Evolutionary conservation across 1,140 invertebrate genomes (phyloP).

Genomic region (Neodiprion virginianus): DNA sequence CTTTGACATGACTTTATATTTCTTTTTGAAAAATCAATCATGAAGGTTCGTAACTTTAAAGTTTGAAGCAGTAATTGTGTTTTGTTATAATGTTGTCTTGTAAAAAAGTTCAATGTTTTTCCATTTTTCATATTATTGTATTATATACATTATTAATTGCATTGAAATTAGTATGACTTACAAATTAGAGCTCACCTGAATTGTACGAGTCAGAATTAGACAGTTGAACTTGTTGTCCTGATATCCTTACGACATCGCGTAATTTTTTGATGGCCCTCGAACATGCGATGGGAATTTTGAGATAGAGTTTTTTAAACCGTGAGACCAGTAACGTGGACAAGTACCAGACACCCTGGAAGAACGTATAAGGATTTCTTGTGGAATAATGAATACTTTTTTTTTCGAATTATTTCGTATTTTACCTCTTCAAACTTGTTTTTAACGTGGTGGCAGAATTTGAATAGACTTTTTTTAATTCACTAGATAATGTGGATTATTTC

Average conservation of each 20-base stretch:
- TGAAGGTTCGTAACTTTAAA: too few species aligned
- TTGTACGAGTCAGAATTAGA: not conserved
- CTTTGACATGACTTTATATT: too few species aligned
- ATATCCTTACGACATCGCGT: not conserved
- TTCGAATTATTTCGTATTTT: too few species aligned
- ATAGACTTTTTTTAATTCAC: too few species aligned
- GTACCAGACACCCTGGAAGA: not conserved
- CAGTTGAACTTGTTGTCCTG: not conserved
- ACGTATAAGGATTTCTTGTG: too few species aligned
- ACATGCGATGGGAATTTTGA: slow-evolving; percentile 31
- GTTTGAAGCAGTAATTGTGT: too few species aligned
- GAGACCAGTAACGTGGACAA: slow-evolving; percentile 35
- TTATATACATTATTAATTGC: not conserved
- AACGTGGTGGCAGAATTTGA: too few species aligned
- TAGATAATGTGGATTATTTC: too few species aligned
- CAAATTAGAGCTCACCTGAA: not conserved
- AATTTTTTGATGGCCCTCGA: slow-evolving; percentile 26
- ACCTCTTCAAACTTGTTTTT: too few species aligned
- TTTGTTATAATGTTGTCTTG: too few species aligned
- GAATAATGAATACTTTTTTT: too few species aligned
- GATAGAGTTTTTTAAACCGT: slow-evolving; percentile 38
- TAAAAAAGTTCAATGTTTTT: not conserved
- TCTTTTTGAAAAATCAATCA: too few species aligned
- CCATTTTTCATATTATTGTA: not conserved
- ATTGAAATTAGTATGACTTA: not conserved